These are phyloP conservation scores for Onchidella celtica DNA, from an alignment of 2,888 invertebrate species.

Conservation along the genomic window DNA sequence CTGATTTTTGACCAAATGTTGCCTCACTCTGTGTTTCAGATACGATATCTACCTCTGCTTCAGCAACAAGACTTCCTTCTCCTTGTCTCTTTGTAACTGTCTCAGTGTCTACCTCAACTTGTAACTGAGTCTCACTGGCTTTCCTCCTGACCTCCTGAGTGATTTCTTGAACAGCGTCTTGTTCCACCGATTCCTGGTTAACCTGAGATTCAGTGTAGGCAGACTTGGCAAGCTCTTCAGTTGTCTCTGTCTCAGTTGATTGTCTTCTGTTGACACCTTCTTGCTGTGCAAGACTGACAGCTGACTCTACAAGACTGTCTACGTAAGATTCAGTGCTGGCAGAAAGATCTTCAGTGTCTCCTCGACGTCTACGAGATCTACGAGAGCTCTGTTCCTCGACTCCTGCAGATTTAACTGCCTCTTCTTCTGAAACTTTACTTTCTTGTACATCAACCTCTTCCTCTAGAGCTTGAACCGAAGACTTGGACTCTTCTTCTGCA, in stretches of 20 bases:
- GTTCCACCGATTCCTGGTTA: no score
- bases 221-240: no score
- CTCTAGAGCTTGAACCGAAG: no score
- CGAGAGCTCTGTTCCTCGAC: neutral
- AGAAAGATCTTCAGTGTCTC: neutral
- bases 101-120: neutral
- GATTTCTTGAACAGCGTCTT: no score
- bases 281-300: no score
- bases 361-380: no score
- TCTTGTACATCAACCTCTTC: neutral
- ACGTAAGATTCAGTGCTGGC: neutral
- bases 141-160: no score
- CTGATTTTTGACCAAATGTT: neutral
- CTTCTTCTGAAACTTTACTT: constrained; percentile 2
- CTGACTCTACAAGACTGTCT: neutral
- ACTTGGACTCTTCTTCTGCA: neutral
- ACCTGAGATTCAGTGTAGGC: no score
- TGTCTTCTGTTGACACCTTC: no score
- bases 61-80: neutral
- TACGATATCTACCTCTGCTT: neutral
- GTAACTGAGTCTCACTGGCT: neutral
- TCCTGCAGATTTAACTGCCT: neutral
- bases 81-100: neutral
- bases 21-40: neutral
- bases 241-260: no score